Conservation (phyloP, 2,113 vertebrate genomes). For the Muntiacus reevesi region DNA sequence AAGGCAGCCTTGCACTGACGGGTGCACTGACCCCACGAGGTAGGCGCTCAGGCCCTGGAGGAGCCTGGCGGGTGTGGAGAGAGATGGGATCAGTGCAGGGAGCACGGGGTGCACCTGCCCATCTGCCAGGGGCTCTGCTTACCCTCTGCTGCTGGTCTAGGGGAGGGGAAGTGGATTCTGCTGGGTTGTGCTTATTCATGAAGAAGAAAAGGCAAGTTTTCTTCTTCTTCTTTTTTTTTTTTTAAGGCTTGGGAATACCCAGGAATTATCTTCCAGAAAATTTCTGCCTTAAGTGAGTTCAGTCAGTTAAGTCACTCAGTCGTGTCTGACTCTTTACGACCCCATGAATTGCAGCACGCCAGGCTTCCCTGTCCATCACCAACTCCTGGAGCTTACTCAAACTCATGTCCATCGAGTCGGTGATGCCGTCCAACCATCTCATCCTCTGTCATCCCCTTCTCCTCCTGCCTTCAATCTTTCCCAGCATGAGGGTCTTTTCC, state of each 20-base stretch:
- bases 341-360: not conserved
- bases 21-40: fast-evolving
- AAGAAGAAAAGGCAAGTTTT: not conserved
- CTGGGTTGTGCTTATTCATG: not conserved
- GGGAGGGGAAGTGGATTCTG: not conserved
- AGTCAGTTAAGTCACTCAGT: not conserved
- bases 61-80: not conserved
- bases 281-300: not conserved
- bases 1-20: not conserved
- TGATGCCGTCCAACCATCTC: not conserved
- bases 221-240: not conserved
- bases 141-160: not conserved
- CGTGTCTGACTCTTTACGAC: not conserved
- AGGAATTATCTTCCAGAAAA: not conserved
- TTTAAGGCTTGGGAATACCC: not conserved
- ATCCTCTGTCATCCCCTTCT: not conserved
- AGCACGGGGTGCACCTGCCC: fast-evolving
- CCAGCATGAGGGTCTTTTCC: not conserved
- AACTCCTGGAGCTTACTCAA: not conserved
- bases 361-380: not conserved
- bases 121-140: not conserved
- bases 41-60: not conserved
- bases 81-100: fast-evolving
- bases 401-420: not conserved
- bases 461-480: not conserved